Base-by-base conservation (phyloP, 2,888 invertebrate species). In the Herminia tarsipennalis region DNA sequence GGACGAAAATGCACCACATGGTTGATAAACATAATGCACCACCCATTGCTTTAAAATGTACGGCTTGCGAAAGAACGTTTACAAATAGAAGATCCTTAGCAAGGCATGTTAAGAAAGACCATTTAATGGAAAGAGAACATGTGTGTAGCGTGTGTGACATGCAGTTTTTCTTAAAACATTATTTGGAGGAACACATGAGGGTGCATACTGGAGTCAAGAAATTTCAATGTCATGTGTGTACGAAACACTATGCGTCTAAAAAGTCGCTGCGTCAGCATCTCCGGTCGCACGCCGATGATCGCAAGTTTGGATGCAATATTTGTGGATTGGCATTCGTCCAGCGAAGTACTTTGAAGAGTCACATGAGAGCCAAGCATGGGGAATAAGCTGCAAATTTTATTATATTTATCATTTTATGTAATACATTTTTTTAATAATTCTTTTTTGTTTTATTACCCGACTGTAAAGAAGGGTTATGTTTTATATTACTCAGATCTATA, bases 251-350 rank as follows among this genome's bases (percentile, higher is more conserved):
- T 41, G 74, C 74, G n/a, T 65, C 76, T 12, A 81, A 78, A 36
- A 83, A 83, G 43, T 78, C 80, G 0, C 36, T 85, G 33, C 69
- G 60, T 2, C 77, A 84, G 35, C 91, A 92, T 59, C 70, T 76
- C 37, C 57, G 73, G 13, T 66, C 66, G 2, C 80, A 80, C 17
- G 68, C 65, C 1, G 56, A 64, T 8, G 53, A 64, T 41, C 45
- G 65, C 4, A 44, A 54, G 10, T 66, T 59, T 24, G 38, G 45
- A 3, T 74, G 74, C n/a, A 16, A 30, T 2, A 32, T 53, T 2
- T 77, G 76, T 39, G 54, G 35, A 0, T 32, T 56, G 6, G 59
- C 66, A 33, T 64, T 72, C 25, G 66, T 77, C 10, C 59, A 81
- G 60, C 59, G 78, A 66, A 32, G 74, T 72, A 82, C 83, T 12